A percentile compares a stretch with the other conserved stretches of the same genome.
phyloP scores from a whole-genome alignment of 2,888 invertebrate species.

The Prenolepis imparis region DNA sequence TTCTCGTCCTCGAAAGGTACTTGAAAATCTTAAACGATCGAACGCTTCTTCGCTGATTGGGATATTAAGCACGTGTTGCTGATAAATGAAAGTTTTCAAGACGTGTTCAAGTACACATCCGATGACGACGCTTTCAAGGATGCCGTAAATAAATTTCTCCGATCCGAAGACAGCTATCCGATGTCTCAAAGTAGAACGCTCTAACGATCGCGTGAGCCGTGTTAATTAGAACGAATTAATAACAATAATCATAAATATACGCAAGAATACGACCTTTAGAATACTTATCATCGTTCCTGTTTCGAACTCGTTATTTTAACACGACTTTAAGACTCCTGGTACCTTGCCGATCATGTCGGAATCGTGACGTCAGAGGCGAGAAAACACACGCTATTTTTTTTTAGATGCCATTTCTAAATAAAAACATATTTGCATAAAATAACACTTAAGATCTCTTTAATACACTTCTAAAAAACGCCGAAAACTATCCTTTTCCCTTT shows the following conservation, averaged over 20 bases:
- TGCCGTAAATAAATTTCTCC: background rate
- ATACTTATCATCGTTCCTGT: background rate
- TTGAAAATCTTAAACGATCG: background rate
- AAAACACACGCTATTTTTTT: too few species aligned
- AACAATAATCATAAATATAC: background rate
- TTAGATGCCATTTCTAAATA: too few species aligned
- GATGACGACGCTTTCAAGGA: background rate
- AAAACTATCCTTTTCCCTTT: too few species aligned
- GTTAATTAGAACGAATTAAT: background rate
- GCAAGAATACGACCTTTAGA: background rate
- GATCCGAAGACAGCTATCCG: background rate
- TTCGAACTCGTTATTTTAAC: background rate
- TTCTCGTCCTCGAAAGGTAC: background rate
- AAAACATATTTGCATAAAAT: too few species aligned
- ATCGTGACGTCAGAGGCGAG: too few species aligned
- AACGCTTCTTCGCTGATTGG: background rate
- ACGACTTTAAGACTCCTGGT: too few species aligned
- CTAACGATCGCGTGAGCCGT: constrained; percentile 8
- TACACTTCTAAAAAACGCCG: too few species aligned
- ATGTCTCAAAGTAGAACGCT: constrained; percentile 12
- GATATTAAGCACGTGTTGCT: background rate
- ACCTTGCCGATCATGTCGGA: too few species aligned
- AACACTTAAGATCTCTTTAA: too few species aligned
- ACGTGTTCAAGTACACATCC: background rate
- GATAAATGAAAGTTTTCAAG: constrained; percentile 13